Evolutionary conservation across 1,140 invertebrate genomes (phyloP).

Genomic region (Araneus ventricosus): DNA sequence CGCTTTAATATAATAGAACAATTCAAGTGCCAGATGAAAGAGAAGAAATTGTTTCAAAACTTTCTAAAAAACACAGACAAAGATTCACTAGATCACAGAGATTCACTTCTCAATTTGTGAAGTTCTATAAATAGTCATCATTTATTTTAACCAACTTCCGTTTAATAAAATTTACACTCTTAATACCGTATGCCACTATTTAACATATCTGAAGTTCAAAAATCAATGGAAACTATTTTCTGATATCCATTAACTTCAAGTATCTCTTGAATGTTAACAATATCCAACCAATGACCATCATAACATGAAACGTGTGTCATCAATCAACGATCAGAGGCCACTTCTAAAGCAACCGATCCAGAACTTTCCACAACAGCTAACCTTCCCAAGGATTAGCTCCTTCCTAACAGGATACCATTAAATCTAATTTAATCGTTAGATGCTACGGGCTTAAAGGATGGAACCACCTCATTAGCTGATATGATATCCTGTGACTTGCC

Average conservation of each 20-base stretch:
- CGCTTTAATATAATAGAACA: too few relatives aligned
- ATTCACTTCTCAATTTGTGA: too few relatives aligned
- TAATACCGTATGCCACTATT: too few relatives aligned
- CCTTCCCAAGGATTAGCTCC: neutral
- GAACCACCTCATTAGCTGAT: conserved; percentile 16
- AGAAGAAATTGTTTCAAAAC: too few relatives aligned
- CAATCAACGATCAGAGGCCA: neutral
- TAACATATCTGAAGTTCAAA: too few relatives aligned
- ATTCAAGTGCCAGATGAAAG: too few relatives aligned
- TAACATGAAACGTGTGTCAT: neutral
- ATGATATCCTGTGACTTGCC: neutral
- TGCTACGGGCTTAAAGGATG: neutral
- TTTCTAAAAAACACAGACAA: too few relatives aligned
- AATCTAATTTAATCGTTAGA: conserved; percentile 27
- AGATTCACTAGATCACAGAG: too few relatives aligned
- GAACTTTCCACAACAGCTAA: conserved; percentile 13
- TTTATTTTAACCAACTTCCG: too few relatives aligned
- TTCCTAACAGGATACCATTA: neutral
- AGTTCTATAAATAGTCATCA: too few relatives aligned
- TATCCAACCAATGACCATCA: neutral
- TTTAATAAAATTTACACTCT: too few relatives aligned
- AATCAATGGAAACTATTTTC: too few relatives aligned
- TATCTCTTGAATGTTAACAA: neutral
- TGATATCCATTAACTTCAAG: neutral
- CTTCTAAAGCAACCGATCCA: neutral